Conservation (phyloP, 2,113 vertebrate species). For the Lycocorax pyrrhopterus region DNA sequence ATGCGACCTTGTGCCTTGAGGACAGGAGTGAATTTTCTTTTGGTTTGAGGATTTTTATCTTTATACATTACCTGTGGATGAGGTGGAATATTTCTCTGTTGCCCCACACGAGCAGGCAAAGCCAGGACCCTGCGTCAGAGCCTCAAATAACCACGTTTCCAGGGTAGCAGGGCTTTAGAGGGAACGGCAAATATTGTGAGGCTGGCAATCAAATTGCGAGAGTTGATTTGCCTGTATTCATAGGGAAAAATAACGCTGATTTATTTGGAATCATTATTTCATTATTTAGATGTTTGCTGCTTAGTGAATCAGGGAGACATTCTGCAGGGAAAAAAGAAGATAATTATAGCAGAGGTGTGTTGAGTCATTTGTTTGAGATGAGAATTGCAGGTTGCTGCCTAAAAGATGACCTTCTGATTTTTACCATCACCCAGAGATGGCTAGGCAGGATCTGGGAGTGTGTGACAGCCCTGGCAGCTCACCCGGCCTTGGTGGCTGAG, state of each 20-base stretch:
- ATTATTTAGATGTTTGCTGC: constrained; percentile 24
- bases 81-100: background rate
- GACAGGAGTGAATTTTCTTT: background rate
- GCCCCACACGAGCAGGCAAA: background rate
- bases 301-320: background rate
- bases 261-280: constrained; percentile 19
- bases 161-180: background rate
- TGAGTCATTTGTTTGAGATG: background rate
- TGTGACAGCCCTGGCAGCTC: background rate
- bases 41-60: background rate
- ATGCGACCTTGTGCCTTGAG: background rate
- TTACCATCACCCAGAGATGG: background rate
- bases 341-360: background rate
- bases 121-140: background rate
- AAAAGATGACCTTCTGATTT: background rate
- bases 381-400: background rate
- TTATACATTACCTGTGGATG: background rate
- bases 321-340: background rate
- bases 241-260: background rate
- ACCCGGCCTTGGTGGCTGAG: accelerated
- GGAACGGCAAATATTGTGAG: background rate
- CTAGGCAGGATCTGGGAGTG: background rate
- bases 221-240: background rate
- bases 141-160: background rate
- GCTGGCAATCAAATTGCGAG: background rate